Evolutionary conservation across 2,797 vertebrate genomes (phyloP).

Genomic region (Pagetopsis macropterus): DNA sequence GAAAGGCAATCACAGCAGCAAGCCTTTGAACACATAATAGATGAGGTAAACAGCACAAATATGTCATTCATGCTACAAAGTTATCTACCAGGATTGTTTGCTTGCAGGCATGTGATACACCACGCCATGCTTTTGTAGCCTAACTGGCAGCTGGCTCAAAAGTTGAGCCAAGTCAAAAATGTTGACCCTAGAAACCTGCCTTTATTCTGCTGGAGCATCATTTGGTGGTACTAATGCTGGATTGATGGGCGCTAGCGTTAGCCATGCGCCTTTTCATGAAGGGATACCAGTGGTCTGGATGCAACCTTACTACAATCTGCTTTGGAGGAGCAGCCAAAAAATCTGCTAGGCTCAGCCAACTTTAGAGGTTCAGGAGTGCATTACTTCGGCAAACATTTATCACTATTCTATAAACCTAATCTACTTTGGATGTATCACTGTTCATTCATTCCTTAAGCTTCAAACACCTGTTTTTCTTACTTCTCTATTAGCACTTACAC

Average conservation of each 20-base stretch:
- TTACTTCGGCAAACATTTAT: slow-evolving; percentile 27
- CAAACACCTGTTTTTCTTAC: neutral
- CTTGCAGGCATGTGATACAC: neutral
- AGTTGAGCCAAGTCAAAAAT: neutral
- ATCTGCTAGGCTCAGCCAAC: slow-evolving; percentile 4
- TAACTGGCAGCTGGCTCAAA: neutral
- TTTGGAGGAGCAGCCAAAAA: slow-evolving; percentile 2
- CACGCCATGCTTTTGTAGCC: neutral
- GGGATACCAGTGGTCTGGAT: neutral
- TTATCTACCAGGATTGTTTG: neutral
- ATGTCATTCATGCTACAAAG: neutral
- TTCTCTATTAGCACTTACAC: neutral
- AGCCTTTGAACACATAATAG: neutral
- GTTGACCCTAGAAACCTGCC: neutral
- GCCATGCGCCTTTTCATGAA: neutral
- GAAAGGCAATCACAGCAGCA: neutral
- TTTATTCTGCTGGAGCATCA: neutral
- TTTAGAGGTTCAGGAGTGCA: slow-evolving; percentile 8
- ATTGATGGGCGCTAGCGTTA: neutral
- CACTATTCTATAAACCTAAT: slow-evolving; percentile 30
- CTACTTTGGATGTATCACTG: too few species aligned
- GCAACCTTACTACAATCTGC: neutral
- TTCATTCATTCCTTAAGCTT: too few species aligned
- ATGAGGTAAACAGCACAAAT: neutral
- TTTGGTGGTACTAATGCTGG: neutral